Base-by-base conservation (phyloP, 2,113 vertebrate species). In the Anolis sagrei region DNA sequence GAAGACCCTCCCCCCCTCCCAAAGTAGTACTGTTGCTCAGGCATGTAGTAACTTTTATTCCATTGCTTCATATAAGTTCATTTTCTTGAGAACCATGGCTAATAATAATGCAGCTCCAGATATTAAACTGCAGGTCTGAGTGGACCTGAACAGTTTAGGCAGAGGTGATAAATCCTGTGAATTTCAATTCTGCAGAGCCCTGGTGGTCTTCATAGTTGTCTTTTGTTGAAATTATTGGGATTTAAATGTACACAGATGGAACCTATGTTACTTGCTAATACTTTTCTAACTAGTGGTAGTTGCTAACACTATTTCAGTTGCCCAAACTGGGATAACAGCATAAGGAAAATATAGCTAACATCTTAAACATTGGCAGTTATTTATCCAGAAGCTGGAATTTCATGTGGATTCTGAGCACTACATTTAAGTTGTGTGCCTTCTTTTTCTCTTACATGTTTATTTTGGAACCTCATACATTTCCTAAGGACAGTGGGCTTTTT, bases 401-500 rank as follows among this genome's bases (percentile, higher is more conserved):
- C 19, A 39, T 4, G 49, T 70, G n/a, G 14, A 70, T 32, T 34
- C 2, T 1, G n/a, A 32, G 13, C 13, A 14, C 4, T 32, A 34
- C 16, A 36, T 6, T 70, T 70, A 4, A 14, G 34, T 6, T 32
- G 32, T n/a, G 29, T 9, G 8, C n/a, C 14, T 16, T 13, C 1
- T 64, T 9, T 27, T 66, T 66, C 8, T 14, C 1, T 0, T 29
- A 18, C 11, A 10, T 39, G 81, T 36, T 3, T 79, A 36, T 49
- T 27, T 73, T 39, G 11, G 0, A 4, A 16, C 0, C 7, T 25
- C 3, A 2, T 79, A 5, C 49, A 23, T 19, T 0, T 1, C 34
- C 2, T 27, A 0, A 0, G 1, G 16, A 1, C n/a, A 23, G 18
- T 27, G 89, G 54, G 0, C 0, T 0, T 48, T 23, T 0, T 3